phyloP scores from a whole-genome alignment of 2,888 invertebrate genomes.

The Leptinotarsa tumamoca region DNA sequence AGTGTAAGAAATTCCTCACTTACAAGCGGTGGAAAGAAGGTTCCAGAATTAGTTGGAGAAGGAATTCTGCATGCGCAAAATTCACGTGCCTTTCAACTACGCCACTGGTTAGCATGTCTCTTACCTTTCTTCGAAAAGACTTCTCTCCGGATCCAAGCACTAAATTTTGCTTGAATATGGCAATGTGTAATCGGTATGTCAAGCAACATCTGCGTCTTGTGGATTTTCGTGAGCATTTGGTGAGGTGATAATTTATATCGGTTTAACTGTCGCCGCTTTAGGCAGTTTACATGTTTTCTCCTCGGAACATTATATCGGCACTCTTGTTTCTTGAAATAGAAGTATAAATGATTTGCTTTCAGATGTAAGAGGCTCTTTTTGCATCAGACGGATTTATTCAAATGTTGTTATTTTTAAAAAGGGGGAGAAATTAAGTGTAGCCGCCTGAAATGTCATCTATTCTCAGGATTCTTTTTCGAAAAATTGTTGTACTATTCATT shows the following conservation, averaged over 20 bases:
- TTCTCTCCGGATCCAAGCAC: conserved; percentile 17
- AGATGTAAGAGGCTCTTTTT: conserved; percentile 44
- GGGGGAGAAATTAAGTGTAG: conserved; percentile 4
- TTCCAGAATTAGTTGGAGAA: too few species aligned
- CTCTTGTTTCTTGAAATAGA: conserved; percentile 43
- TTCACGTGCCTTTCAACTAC: neutral
- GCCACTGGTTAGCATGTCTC: conserved; percentile 4
- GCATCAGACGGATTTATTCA: conserved; percentile 41
- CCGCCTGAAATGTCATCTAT: neutral
- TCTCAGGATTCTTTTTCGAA: neutral
- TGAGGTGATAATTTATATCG: conserved; percentile 47
- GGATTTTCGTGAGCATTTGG: conserved; percentile 45
- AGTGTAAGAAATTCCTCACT: too few species aligned
- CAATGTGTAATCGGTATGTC: conserved; percentile 38
- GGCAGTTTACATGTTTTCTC: conserved; percentile 45
- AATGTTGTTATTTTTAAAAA: conserved; percentile 40
- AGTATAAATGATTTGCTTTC: conserved; percentile 44
- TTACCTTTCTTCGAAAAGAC: conserved; percentile 5
- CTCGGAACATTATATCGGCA: conserved; percentile 45
- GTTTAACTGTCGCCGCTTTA: conserved; percentile 45
- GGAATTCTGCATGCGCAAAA: too few species aligned
- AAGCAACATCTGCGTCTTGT: conserved; percentile 45
- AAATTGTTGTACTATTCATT: too few species aligned
- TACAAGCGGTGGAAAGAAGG: too few species aligned
- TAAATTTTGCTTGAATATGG: conserved; percentile 42